Conservation (phyloP, 2,113 vertebrate species). For the Isichthys henryi region DNA sequence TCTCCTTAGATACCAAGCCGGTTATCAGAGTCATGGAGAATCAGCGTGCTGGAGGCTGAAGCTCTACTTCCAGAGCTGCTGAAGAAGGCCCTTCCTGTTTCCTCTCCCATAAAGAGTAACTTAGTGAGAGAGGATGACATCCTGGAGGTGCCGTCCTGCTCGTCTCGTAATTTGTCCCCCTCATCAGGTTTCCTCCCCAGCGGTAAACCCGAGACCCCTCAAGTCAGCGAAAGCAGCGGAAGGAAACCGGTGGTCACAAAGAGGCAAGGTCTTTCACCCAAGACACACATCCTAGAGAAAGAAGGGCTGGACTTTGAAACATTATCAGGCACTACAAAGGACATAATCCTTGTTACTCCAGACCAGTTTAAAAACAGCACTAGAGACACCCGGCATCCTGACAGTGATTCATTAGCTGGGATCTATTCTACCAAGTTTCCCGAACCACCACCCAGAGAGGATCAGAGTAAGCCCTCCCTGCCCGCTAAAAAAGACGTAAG, state of each 20-base stretch:
- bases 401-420: conserved; percentile 57
- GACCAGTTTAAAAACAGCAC: conserved; percentile 41
- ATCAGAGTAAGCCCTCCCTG: neutral
- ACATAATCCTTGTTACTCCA: conserved; percentile 29
- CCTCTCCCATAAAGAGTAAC: conserved; percentile 35
- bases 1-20: conserved; percentile 80
- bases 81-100: conserved; percentile 45
- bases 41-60: conserved; percentile 81
- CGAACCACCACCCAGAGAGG: conserved; percentile 23
- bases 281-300: conserved; percentile 52
- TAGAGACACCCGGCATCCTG: conserved; percentile 52
- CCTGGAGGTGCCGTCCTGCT: conserved; percentile 24
- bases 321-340: conserved; percentile 12
- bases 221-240: conserved; percentile 30
- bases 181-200: conserved; percentile 32
- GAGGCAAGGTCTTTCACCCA: conserved; percentile 47
- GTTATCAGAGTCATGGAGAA: conserved; percentile 82
- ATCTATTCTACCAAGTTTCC: conserved; percentile 57
- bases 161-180: neutral
- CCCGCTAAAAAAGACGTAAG: neutral
- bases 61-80: conserved; percentile 59
- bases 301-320: conserved; percentile 38
- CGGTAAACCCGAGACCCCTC: conserved; percentile 36
- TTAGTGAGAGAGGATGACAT: conserved; percentile 32
- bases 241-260: conserved; percentile 49